phyloP scores from a whole-genome alignment of 2,113 vertebrate genomes.

The Bubo bubo region DNA sequence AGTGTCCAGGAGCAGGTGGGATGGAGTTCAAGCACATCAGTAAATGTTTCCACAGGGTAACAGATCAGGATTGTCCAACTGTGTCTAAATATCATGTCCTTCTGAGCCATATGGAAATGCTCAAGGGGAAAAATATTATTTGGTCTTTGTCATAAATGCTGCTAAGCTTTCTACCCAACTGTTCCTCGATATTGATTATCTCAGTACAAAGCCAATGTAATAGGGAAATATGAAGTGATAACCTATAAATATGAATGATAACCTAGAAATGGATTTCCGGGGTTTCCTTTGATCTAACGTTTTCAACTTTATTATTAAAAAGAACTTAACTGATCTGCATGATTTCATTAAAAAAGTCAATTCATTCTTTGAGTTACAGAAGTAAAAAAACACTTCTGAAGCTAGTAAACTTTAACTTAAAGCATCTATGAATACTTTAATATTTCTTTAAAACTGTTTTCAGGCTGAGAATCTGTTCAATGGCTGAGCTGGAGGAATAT shows the following conservation, averaged over 20 bases:
- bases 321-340: neutral
- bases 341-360: neutral
- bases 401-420: neutral
- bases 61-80: neutral
- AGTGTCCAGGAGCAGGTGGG: neutral
- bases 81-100: neutral
- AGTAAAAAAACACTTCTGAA: neutral
- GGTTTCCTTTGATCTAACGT: neutral
- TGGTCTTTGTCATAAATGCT: neutral
- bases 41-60: neutral
- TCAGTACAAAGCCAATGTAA: neutral
- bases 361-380: neutral
- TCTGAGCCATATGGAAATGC: neutral
- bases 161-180: neutral
- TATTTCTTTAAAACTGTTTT: constrained; percentile 2
- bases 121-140: neutral
- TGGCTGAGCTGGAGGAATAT: neutral
- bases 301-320: neutral
- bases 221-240: neutral
- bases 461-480: neutral
- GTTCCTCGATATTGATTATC: neutral
- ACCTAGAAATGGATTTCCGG: neutral
- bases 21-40: neutral
- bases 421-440: neutral
- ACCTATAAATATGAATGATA: neutral